Evolutionary conservation across 2,113 vertebrate species (phyloP), one percentile per base, ranked within the genome.

Genomic region (Myrmecobius fasciatus): DNA sequence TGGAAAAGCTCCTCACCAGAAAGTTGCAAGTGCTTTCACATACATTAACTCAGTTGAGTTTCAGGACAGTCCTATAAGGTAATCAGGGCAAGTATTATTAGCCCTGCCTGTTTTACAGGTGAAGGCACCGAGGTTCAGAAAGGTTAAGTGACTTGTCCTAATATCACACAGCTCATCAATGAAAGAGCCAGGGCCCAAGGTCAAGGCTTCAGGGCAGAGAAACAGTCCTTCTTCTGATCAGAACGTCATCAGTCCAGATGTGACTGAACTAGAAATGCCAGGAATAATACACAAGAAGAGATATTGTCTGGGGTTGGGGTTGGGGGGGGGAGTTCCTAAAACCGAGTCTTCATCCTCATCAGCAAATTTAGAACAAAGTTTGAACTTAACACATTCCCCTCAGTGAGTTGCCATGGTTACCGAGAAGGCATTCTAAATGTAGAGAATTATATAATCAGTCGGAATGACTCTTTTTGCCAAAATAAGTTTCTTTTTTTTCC

Each of bases 311-410:
- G 96, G 95, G 36, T n/a, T 75, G 36, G 60, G 60, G 60, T 36
- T 36, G 12, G 36, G 17, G 67, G 67, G n/a, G 67, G n/a, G 96
- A 95, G 96, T 91, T 98, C 97, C 97, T 97, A 96, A 96, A 98
- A 95, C 97, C 96, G 94, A 97, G 98, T 98, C 97, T 98, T 98
- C 97, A 98, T 97, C 97, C 96, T 98, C 97, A 94, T 97, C 97
- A 97, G 97, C 98, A 98, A 98, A 98, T 99, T 98, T 98, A 98
- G 98, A 98, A 98, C 96, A 98, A 98, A 98, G 97, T 98, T 98
- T 97, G 98, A 98, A 98, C 97, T 2, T 51, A 97, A 98, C 91
- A 97, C 89, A 31, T 98, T 97, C 67, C 51, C 96, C 97, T 97
- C 98, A 31, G 90, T 95, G 96, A 95, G 98, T 99, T 98, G 98